These are phyloP conservation scores for Bugulina stolonifera DNA, from an alignment of 2,888 invertebrate species.

Conservation along the genomic window DNA sequence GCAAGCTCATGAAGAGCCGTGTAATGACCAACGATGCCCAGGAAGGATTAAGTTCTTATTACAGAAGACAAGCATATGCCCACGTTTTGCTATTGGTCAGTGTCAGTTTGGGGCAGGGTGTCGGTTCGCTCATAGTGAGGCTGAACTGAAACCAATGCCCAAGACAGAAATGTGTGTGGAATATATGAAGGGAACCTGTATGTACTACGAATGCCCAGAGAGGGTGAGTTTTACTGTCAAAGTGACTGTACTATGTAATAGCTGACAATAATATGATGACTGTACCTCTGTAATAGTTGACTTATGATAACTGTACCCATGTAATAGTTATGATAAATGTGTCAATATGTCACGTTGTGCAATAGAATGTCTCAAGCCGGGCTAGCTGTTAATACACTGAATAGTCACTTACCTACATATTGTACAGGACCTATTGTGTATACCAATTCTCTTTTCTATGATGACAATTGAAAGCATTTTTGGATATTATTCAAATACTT, in stretches of 20 bases:
- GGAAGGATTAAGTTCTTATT: not conserved
- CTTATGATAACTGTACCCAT: no score
- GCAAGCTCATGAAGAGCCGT: not conserved
- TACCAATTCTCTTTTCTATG: no score
- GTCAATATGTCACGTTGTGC: not conserved
- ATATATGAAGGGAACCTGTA: not conserved
- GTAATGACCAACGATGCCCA: not conserved
- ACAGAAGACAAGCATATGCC: not conserved
- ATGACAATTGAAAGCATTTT: no score
- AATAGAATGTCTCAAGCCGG: no score
- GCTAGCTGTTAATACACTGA: no score
- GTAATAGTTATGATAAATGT: not conserved
- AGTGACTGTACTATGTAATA: no score
- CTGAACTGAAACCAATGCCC: not conserved
- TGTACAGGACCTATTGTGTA: no score
- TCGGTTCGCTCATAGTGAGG: not conserved
- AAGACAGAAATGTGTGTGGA: not conserved
- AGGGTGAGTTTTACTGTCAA: no score
- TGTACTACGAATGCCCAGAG: not conserved
- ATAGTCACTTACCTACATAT: no score
- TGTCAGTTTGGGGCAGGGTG: not conserved
- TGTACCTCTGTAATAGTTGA: no score
- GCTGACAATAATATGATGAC: no score
- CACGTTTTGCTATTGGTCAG: not conserved
- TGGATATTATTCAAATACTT: no score